phyloP scores from a whole-genome alignment of 37 sponge, comb jelly and placozoan species.

The Theonella swinhoei region DNA sequence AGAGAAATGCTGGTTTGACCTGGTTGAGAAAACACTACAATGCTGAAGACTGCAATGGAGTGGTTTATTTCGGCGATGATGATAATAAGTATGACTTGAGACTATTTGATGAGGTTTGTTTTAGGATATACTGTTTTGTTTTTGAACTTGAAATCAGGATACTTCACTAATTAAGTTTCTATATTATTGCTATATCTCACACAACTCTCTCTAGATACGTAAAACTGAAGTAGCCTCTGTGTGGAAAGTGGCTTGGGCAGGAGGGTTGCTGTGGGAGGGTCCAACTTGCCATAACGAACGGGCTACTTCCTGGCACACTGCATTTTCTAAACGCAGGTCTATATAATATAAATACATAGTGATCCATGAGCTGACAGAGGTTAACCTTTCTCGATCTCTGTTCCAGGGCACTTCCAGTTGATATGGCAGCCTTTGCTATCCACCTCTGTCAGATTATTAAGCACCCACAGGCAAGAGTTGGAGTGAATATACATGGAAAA shows the following conservation, averaged over 20 bases:
- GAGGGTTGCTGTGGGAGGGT: not conserved
- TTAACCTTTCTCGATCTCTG: no score
- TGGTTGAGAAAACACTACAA: conserved; percentile 10
- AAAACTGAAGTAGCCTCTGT: not conserved
- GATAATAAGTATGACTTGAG: conserved; percentile 56
- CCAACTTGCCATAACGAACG: not conserved
- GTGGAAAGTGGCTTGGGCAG: not conserved
- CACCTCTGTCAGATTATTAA: not conserved
- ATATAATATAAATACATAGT: not conserved
- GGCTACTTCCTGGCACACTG: not conserved
- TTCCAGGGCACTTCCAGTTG: conserved; percentile 24
- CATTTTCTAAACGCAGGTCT: no score
- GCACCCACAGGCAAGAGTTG: not conserved
- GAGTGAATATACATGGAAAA: not conserved
- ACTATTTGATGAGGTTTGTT: conserved; percentile 70
- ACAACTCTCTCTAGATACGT: not conserved
- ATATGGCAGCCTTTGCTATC: conserved; percentile 44
- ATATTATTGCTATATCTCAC: no score
- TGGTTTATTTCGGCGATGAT: conserved; percentile 66
- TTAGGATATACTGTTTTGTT: no score
- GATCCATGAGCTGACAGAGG: no score
- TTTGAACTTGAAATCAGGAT: no score
- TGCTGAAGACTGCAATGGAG: conserved; percentile 8
- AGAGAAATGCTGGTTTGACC: conserved; percentile 43
- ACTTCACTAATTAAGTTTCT: no score